phyloP scores from a whole-genome alignment of 2,113 vertebrate genomes.

The Microcebus griseorufus region DNA sequence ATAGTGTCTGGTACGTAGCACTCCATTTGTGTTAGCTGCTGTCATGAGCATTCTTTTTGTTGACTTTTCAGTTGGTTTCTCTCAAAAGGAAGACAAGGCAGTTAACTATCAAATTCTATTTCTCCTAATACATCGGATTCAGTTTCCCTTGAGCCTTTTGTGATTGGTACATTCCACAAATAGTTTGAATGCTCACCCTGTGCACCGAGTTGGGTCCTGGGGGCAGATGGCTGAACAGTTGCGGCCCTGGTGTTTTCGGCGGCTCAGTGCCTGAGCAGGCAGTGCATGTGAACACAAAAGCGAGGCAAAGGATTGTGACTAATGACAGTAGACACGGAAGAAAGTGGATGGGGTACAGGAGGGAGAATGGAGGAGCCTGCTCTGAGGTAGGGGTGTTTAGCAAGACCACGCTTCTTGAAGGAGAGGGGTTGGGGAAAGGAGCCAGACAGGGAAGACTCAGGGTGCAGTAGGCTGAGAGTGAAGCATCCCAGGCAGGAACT shows the following conservation, averaged over 20 bases:
- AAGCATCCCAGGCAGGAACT: not conserved
- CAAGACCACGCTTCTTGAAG: not conserved
- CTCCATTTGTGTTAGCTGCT: accelerated
- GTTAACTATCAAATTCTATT: not conserved
- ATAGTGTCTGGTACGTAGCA: accelerated
- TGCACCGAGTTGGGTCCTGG: not conserved
- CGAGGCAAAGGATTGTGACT: accelerated
- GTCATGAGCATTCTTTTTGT: not conserved
- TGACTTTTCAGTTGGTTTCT: not conserved
- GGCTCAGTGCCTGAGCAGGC: not conserved
- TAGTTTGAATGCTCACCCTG: not conserved
- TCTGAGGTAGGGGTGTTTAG: too few species aligned
- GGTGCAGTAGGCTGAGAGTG: accelerated
- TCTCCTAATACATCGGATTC: not conserved
- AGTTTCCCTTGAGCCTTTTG: not conserved
- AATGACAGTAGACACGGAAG: not conserved
- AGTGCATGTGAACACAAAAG: not conserved
- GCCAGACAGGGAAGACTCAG: accelerated
- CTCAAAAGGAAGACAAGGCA: not conserved
- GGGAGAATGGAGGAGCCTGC: accelerated
- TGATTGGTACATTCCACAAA: not conserved
- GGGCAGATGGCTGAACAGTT: accelerated
- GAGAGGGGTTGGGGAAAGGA: not conserved
- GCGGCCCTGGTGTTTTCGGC: not conserved
- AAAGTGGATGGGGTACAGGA: accelerated